These are phyloP conservation scores for Pongo pygmaeus DNA, from an alignment of 2,113 vertebrate genomes.

Conservation along the genomic window DNA sequence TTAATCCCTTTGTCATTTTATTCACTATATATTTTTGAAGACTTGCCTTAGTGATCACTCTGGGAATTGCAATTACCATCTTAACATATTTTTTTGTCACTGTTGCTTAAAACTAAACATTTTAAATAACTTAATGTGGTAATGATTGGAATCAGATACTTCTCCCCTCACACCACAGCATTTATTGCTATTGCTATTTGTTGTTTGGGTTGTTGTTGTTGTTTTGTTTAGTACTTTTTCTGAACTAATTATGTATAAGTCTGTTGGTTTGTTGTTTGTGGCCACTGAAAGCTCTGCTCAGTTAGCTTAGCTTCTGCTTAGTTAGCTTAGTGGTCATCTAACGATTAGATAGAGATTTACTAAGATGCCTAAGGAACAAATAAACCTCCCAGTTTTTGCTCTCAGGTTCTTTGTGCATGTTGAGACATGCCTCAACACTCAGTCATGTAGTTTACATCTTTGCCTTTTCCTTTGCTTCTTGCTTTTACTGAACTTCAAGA, in stretches of 20 bases:
- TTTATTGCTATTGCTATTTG: background rate
- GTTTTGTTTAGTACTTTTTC: background rate
- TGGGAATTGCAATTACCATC: background rate
- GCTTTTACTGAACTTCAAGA: background rate
- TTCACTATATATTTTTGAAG: background rate
- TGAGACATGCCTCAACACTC: background rate
- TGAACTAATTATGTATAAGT: background rate
- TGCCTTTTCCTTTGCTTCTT: background rate
- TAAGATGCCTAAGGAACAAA: background rate
- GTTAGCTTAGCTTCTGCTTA: background rate
- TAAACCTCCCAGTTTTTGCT: background rate
- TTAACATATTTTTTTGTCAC: background rate
- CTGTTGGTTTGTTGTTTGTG: background rate
- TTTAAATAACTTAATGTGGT: background rate
- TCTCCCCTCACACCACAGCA: rapidly evolving
- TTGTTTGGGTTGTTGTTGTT: background rate
- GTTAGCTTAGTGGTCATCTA: background rate
- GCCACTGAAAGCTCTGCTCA: background rate
- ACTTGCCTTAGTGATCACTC: background rate
- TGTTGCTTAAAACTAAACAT: background rate
- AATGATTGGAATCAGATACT: background rate
- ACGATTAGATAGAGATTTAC: background rate
- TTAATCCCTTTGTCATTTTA: background rate
- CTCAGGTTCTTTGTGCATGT: background rate
- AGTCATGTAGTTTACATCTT: background rate